Percentiles rank a stretch among this genome's conserved stretches.
phyloP scores from a whole-genome alignment of 2,113 vertebrate genomes.

The Xenus cinereus region DNA sequence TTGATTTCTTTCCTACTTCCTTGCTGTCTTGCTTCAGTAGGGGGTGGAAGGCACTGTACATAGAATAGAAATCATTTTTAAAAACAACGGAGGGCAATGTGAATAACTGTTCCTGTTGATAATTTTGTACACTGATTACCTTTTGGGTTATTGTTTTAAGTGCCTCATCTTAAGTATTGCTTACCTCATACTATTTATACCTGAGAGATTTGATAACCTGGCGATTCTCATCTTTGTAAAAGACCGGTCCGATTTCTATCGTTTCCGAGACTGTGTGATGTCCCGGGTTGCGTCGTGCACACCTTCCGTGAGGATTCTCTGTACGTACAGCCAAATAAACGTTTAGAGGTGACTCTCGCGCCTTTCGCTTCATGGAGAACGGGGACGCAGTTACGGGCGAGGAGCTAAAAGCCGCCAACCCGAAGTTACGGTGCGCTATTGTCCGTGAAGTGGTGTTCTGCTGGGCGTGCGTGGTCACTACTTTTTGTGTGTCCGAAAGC shows the following conservation, averaged over 20 bases:
- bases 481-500: rapidly evolving
- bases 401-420: neutral
- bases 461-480: rapidly evolving
- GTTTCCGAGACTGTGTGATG: neutral
- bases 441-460: neutral
- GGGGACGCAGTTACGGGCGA: neutral
- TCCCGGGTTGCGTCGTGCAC: neutral
- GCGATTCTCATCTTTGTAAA: constrained; percentile 12
- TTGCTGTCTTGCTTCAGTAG: neutral
- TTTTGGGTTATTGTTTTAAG: constrained; percentile 25
- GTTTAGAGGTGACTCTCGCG: neutral
- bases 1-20: neutral
- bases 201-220: neutral
- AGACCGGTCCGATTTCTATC: neutral
- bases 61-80: neutral
- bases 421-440: neutral
- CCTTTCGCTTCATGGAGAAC: neutral
- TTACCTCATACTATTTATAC: constrained; percentile 47
- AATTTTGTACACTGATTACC: neutral
- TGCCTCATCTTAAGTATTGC: constrained; percentile 41
- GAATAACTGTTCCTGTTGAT: neutral
- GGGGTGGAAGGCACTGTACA: neutral
- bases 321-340: constrained; percentile 14
- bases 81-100: neutral
- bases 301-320: neutral